Conservation (phyloP, 2,113 vertebrate genomes). For the Chamaea fasciata region DNA sequence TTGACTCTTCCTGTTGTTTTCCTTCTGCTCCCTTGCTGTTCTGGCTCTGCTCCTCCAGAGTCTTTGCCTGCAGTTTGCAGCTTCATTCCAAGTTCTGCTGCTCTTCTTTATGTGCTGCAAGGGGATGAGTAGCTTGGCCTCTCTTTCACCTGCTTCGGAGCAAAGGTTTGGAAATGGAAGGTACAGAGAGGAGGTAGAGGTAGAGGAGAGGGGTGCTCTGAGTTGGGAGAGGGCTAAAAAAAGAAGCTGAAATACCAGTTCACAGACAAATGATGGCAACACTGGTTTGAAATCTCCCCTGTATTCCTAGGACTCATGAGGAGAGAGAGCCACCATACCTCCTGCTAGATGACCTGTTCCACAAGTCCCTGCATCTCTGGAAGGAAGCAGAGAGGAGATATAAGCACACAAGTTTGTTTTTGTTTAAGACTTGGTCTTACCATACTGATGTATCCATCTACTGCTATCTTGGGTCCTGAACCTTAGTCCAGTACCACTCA, state of each 20-base stretch:
- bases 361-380: neutral
- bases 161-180: neutral
- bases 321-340: neutral
- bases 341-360: neutral
- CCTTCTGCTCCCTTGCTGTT: neutral
- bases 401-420: neutral
- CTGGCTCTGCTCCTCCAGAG: neutral
- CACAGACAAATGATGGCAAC: neutral
- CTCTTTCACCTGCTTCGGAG: neutral
- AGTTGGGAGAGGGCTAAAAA: neutral
- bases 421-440: neutral
- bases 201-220: neutral
- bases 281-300: neutral
- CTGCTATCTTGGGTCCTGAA: neutral
- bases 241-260: neutral
- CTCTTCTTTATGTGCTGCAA: neutral
- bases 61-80: rapidly evolving
- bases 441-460: neutral
- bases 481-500: neutral
- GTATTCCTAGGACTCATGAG: neutral
- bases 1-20: neutral
- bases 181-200: neutral
- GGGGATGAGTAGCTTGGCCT: neutral
- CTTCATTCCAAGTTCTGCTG: neutral
- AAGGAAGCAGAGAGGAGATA: neutral